Evolutionary conservation across 2,797 vertebrate genomes (phyloP), one percentile per base, ranked within the genome.

Genomic region (Notoglanidium macrostoma): DNA sequence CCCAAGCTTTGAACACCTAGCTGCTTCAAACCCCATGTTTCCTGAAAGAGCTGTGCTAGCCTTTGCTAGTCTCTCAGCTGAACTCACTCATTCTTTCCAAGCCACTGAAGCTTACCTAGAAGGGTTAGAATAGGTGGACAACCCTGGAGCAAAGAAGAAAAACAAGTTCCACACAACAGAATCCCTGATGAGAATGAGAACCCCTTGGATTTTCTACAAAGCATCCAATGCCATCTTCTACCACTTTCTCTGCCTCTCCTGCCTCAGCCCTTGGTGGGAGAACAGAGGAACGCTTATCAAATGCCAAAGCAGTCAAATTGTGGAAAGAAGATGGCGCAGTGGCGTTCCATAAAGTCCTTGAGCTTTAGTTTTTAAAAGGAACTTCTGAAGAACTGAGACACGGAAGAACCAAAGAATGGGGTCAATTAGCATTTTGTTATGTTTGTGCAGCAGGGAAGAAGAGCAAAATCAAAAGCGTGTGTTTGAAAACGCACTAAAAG

Each of bases 61-160:
- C 92, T 95, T 95, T 93, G 90, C 95, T 19, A 51, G 73, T 49
- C 51, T 55, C 17, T 32, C 94, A 92, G 85, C 14, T 5, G 78
- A 72, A 92, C 93, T 90, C 85, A 86, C 12, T 9, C 73, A 79
- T 89, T 92, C 92, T 89, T 94, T 94, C 92, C 92, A 88, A 95
- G 91, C 91, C 84, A 76, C 88, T 95, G 95, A 95, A 95, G 93
- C 93, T 85, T 89, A 92, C 91, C 92, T 87, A 51, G 40, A 54
- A 92, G 93, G 95, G 95, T 95, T 95, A 95, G 95, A 95, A 90
- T 90, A 93, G 90, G 77, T 83, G 91, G 83, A 90, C 90, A 91
- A 76, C 54, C 61, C 51, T 65, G 83, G 35, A 79, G 49, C 76
- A 91, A 89, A 91, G 90, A 89, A 94, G 92, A 91, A 94, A 91